Base-by-base conservation (phyloP, 30 jellyfish, hydroid and myxozoan genomes). In the Rhopilema esculentum region DNA sequence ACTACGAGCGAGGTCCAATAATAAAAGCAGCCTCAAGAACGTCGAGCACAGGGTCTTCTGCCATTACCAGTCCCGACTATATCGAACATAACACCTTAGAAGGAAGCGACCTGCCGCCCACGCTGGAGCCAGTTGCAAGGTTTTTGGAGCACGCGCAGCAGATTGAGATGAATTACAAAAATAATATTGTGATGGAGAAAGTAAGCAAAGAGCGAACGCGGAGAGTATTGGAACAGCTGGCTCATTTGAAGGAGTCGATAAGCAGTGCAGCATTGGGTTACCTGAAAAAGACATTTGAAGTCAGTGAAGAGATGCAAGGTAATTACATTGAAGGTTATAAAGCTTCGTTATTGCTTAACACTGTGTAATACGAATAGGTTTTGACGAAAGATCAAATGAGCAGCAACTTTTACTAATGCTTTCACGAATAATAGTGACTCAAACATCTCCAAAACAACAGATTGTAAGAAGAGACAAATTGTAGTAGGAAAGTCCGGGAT, bases 91-190 rank as follows among this genome's bases (percentile, higher is more conserved):
- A 86, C 82, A 57, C 72, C 2, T 6, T 88, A 32, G 86, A 91
- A 18, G 86, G 91, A 19, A 64, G 66, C 51, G 99, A 88, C 52
- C 76, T 91, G 4, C 98, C 98, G 0, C 63, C 92, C 22, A 90
- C 98, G 27, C 87, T 96, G 57, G 99, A 96, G 87, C 99, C 99
- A 1, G 94, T 96, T 12, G 95, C 97, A 23, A 67, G 96, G 52
- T 96, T 89, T 81, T 62, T 96, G 32, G 99, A 91, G 95, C 99
- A 94, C 75, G 97, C 99, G 73, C 99, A 94, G 82, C 93, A 83
- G 82, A 74, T 83, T 21, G 97, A 89, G 68, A 75, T 84, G 91
- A 74, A 82, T 25, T 80, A 70, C 66, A 93, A 84, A 83, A 81
- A 80, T 30, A 77, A 78, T 25, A 62, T 75, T 12, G 86, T 81